phyloP scores from a whole-genome alignment of 2,797 vertebrate genomes.

The Argya squamiceps region DNA sequence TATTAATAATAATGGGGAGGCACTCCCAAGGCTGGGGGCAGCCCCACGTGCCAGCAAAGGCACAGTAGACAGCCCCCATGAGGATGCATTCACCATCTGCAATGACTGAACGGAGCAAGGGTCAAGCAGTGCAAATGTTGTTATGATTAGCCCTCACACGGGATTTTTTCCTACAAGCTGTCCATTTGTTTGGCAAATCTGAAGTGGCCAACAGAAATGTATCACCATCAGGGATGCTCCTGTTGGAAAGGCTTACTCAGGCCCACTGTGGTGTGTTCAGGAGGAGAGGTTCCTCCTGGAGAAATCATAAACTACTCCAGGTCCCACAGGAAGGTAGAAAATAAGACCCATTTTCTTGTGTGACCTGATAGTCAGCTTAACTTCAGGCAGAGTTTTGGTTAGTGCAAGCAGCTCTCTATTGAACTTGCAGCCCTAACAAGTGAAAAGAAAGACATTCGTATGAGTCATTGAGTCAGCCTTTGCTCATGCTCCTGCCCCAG shows the following conservation, averaged over 20 bases:
- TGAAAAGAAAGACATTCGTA: not conserved
- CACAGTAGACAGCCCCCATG: not conserved
- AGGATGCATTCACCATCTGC: fast-evolving
- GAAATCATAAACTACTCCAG: not conserved
- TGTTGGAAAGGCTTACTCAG: not conserved
- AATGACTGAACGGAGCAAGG: not conserved
- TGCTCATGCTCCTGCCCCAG: not conserved
- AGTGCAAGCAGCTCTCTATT: not conserved
- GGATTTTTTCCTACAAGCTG: not conserved
- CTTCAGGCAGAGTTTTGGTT: not conserved
- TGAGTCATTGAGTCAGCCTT: not conserved
- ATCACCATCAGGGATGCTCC: not conserved
- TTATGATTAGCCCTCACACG: slow-evolving; percentile 19
- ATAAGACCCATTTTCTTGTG: not conserved
- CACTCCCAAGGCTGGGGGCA: not conserved
- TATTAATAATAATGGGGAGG: not conserved
- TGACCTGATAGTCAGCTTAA: not conserved
- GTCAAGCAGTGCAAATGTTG: not conserved
- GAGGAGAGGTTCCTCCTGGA: not conserved
- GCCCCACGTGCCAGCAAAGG: not conserved
- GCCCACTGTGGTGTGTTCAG: not conserved
- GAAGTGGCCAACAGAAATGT: not conserved
- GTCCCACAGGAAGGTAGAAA: not conserved
- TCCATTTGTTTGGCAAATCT: not conserved
- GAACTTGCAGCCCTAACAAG: not conserved